Percentiles rank a stretch among this genome's conserved stretches.
Evolutionary conservation across 2,113 vertebrate species (phyloP).

Genomic region (Chionomys nivalis): DNA sequence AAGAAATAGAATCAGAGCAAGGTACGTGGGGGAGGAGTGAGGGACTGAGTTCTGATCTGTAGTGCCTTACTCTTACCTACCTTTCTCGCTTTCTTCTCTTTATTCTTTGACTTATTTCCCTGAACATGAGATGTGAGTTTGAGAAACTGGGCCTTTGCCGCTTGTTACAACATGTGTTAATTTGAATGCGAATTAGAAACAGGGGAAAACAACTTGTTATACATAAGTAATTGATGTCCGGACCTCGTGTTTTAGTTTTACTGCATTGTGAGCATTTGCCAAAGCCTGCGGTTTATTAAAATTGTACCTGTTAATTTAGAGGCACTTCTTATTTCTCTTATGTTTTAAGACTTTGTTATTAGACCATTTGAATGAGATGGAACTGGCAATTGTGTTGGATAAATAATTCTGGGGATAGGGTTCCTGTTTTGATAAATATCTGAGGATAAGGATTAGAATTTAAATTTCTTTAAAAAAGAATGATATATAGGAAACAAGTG

Average conservation of each 20-base stretch:
- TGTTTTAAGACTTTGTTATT: slow-evolving; percentile 59
- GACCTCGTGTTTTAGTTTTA: slow-evolving; percentile 47
- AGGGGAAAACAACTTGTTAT: neutral
- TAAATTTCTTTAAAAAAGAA: slow-evolving; percentile 9
- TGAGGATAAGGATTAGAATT: slow-evolving; percentile 35
- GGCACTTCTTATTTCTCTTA: slow-evolving; percentile 63
- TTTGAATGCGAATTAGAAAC: slow-evolving; percentile 59
- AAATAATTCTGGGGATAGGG: slow-evolving; percentile 44
- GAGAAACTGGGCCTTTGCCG: slow-evolving; percentile 26
- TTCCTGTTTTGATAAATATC: slow-evolving; percentile 51
- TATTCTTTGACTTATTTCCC: neutral
- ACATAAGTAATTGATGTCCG: slow-evolving; percentile 26
- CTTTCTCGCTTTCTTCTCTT: slow-evolving; percentile 18
- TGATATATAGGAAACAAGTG: neutral
- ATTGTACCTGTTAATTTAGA: slow-evolving; percentile 50
- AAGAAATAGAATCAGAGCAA: neutral
- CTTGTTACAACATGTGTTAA: neutral
- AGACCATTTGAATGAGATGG: slow-evolving; percentile 58
- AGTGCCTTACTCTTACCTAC: neutral
- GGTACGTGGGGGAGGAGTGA: neutral
- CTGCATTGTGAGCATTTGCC: slow-evolving; percentile 41
- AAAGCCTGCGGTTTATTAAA: slow-evolving; percentile 59
- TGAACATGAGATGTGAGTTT: neutral
- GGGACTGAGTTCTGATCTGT: neutral
- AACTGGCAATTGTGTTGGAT: slow-evolving; percentile 30